phyloP scores from a whole-genome alignment of 2,888 invertebrate genomes.

The Tipula vernalis region DNA sequence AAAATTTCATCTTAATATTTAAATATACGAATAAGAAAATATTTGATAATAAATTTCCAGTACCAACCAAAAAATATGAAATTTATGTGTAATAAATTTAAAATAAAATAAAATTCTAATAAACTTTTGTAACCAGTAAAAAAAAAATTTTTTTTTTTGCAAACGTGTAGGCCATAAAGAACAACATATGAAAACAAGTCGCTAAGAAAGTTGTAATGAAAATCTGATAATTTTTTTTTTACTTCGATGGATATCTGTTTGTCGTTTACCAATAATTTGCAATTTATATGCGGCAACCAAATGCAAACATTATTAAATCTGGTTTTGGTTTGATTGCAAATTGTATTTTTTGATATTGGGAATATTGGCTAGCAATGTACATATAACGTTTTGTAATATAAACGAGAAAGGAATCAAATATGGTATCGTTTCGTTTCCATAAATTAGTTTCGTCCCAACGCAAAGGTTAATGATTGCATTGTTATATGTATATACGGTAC shows the following conservation, averaged over 20 bases:
- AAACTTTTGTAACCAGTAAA: neutral
- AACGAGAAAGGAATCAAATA: neutral
- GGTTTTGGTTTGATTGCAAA: neutral
- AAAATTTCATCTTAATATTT: neutral
- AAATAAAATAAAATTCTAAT: neutral
- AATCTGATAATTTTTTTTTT: neutral
- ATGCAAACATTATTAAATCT: neutral
- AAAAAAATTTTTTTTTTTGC: neutral
- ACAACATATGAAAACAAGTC: neutral
- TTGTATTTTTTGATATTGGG: neutral
- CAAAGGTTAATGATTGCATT: neutral
- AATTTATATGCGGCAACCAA: neutral
- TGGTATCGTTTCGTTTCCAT: neutral
- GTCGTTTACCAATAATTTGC: neutral
- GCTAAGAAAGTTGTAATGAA: neutral
- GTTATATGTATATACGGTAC: neutral
- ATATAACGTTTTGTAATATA: neutral
- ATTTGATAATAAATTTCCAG: neutral
- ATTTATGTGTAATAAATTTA: neutral
- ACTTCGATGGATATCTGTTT: neutral
- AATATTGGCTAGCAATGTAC: neutral
- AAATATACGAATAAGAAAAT: neutral
- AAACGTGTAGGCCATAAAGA: neutral
- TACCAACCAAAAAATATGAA: neutral
- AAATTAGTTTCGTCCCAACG: neutral